Percentiles rank a stretch among this genome's conserved stretches.
Conservation (phyloP, 2,888 invertebrate species). For the Dicyrtoma fusca region DNA sequence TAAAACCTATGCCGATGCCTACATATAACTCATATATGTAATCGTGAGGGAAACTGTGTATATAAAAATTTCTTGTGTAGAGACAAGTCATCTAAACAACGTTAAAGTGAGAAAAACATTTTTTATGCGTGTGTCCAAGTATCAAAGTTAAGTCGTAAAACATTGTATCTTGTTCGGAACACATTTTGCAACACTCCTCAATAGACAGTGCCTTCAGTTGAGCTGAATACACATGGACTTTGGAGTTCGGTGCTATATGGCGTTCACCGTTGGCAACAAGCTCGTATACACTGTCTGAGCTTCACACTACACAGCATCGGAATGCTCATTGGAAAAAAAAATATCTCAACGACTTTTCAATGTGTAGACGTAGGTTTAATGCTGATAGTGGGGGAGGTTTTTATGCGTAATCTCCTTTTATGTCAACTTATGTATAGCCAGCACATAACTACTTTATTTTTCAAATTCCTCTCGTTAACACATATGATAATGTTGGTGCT, state of each 20-base stretch:
- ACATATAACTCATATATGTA: too few species aligned
- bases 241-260: too few species aligned
- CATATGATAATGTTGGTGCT: too few species aligned
- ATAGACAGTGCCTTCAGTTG: too few species aligned
- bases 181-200: not conserved
- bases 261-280: too few species aligned
- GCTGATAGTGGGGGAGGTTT: slow-evolving; percentile 1
- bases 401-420: slow-evolving; percentile 19
- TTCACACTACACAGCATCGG: not conserved
- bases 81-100: not conserved
- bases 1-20: too few species aligned
- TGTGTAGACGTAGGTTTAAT: slow-evolving; percentile 15
- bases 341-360: slow-evolving; percentile 7
- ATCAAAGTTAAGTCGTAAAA: slow-evolving; percentile 8
- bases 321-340: slow-evolving; percentile 2
- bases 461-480: not conserved
- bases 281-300: not conserved
- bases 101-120: not conserved
- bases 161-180: not conserved
- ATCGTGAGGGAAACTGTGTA: too few species aligned
- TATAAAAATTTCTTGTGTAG: not conserved
- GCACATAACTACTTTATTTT: not conserved
- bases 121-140: slow-evolving; percentile 6
- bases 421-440: slow-evolving; percentile 1
- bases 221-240: too few species aligned